phyloP scores from a whole-genome alignment of 1,140 invertebrate species.

The Rhagoletis pomonella region DNA sequence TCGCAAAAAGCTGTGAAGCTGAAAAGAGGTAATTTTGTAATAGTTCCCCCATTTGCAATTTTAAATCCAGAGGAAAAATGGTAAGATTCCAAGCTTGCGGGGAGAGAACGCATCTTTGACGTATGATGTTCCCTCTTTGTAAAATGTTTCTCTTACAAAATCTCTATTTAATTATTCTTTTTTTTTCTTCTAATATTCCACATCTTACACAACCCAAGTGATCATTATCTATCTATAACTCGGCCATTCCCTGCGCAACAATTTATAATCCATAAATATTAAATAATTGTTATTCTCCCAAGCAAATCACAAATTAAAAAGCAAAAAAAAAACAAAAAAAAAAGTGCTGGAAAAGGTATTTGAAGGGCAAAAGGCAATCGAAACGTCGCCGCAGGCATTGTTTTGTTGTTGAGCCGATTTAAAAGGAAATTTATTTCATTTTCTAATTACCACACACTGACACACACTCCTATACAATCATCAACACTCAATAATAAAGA shows the following conservation, averaged over 20 bases:
- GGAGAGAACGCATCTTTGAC: too few species aligned
- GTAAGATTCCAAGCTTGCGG: too few species aligned
- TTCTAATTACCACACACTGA: not conserved
- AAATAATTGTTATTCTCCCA: conserved; percentile 1
- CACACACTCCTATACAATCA: not conserved
- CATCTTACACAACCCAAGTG: not conserved
- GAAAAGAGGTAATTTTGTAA: too few species aligned
- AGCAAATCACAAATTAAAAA: not conserved
- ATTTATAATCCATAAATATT: conserved; percentile 44
- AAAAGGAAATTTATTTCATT: conserved; percentile 43
- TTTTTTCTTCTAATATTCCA: not conserved
- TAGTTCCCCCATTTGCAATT: too few species aligned
- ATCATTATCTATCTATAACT: not conserved
- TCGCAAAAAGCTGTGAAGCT: too few species aligned
- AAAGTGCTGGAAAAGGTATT: not conserved
- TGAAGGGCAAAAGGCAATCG: conserved; percentile 14
- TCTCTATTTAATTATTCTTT: not conserved
- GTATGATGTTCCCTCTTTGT: too few species aligned
- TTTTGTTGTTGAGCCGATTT: conserved; percentile 27
- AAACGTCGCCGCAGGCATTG: conserved; percentile 9
- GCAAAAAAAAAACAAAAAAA: not conserved
- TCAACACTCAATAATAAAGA: not conserved
- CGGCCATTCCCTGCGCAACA: not conserved
- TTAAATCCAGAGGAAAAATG: too few species aligned
- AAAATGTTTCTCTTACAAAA: not conserved